Evolutionary conservation across 2,888 invertebrate genomes (phyloP).

Genomic region (Protophormia terraenovae): DNA sequence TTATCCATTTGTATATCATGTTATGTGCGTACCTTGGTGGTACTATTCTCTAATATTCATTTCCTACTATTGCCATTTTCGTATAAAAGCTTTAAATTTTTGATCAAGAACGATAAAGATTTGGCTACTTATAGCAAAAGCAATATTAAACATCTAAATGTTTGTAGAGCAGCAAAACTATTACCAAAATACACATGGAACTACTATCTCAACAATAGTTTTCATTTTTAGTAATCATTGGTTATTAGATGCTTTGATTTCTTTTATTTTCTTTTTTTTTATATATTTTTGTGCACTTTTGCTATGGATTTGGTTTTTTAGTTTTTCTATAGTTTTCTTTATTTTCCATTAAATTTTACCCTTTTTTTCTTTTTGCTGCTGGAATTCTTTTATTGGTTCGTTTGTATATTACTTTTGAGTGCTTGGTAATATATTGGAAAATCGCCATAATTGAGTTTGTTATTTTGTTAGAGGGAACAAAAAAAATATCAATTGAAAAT

Average conservation of each 20-base stretch:
- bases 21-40: background rate
- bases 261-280: conserved; percentile 4
- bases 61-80: conserved; percentile 35
- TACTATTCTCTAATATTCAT: conserved; percentile 30
- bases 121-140: conserved; percentile 6
- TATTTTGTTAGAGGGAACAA: conserved; percentile 24
- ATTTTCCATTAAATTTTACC: conserved; percentile 23
- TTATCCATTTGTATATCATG: background rate
- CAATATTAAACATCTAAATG: background rate
- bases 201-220: conserved; percentile 26
- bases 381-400: conserved; percentile 14
- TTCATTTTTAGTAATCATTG: conserved; percentile 53
- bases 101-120: conserved; percentile 43
- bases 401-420: conserved; percentile 19
- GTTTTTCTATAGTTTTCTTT: background rate
- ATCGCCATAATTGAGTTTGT: conserved; percentile 65
- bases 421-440: conserved; percentile 59
- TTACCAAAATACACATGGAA: no score
- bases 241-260: conserved; percentile 47
- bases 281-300: conserved; percentile 10
- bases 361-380: conserved; percentile 14
- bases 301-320: background rate
- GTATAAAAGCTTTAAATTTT: conserved; percentile 33
- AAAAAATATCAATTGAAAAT: background rate
- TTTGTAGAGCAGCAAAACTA: background rate